These are phyloP conservation scores for Pharmacophagus antenor DNA, from an alignment of 2,888 invertebrate species.

Conservation along the genomic window DNA sequence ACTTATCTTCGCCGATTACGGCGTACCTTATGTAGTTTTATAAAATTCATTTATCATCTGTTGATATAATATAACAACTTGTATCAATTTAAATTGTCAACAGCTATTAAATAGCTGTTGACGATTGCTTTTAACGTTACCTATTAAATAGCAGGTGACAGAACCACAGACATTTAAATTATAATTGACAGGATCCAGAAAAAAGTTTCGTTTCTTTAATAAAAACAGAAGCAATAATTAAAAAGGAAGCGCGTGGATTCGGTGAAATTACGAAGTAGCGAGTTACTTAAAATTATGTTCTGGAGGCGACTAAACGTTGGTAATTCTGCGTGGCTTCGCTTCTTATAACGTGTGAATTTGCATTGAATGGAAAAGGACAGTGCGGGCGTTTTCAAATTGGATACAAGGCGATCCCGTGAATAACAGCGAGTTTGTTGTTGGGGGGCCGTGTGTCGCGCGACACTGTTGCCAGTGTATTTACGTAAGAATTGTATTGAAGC, in stretches of 20 bases:
- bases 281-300: slow-evolving; percentile 69
- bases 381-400: slow-evolving; percentile 54
- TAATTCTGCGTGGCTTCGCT: slow-evolving; percentile 73
- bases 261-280: slow-evolving; percentile 55
- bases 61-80: too few species aligned
- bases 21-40: too few species aligned
- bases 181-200: background rate
- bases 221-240: background rate
- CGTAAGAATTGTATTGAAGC: background rate
- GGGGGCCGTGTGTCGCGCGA: slow-evolving; percentile 30
- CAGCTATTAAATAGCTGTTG: too few species aligned
- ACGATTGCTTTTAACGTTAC: too few species aligned
- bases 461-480: slow-evolving; percentile 37
- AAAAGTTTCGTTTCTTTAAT: background rate
- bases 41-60: too few species aligned
- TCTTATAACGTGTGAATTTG: slow-evolving; percentile 76
- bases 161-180: too few species aligned
- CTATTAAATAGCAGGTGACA: too few species aligned
- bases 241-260: slow-evolving; percentile 37
- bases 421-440: slow-evolving; percentile 25
- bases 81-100: too few species aligned
- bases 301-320: slow-evolving; percentile 78
- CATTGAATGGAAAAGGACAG: slow-evolving; percentile 77
- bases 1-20: too few species aligned
- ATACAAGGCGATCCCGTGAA: slow-evolving; percentile 50